Evolutionary conservation across 2,888 invertebrate genomes (phyloP).

Genomic region (Aporophyla nigra): DNA sequence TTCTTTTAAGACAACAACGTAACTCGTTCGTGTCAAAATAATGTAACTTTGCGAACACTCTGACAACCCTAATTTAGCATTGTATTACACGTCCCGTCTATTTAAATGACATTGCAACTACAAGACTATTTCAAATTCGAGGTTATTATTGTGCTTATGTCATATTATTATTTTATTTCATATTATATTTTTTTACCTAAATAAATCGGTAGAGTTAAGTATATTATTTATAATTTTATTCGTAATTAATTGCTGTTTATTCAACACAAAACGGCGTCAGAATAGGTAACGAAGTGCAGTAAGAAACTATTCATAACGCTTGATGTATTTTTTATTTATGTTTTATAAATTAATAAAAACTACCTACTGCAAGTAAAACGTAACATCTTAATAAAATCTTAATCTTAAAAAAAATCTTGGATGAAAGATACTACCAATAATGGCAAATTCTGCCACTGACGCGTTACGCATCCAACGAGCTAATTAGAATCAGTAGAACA

Average conservation of each 20-base stretch:
- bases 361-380: not conserved
- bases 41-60: not conserved
- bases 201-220: not conserved
- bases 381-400: too few species aligned
- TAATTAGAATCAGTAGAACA: constrained; percentile 24
- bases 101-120: constrained; percentile 58
- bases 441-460: not conserved
- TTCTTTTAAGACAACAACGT: not conserved
- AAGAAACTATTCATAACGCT: not conserved
- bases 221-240: not conserved
- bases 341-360: not conserved
- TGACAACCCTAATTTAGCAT: constrained; percentile 45
- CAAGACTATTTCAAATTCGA: constrained; percentile 37
- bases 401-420: not conserved
- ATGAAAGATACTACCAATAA: not conserved
- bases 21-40: not conserved
- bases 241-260: not conserved
- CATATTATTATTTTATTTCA: too few species aligned
- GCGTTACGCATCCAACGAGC: constrained; percentile 24
- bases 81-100: constrained; percentile 39
- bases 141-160: constrained; percentile 1
- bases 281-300: not conserved
- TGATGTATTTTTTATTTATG: not conserved
- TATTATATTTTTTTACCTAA: not conserved
- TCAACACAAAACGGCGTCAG: not conserved